phyloP scores from a whole-genome alignment of 2,888 invertebrate genomes.

The Scaptomyza polygonia region DNA sequence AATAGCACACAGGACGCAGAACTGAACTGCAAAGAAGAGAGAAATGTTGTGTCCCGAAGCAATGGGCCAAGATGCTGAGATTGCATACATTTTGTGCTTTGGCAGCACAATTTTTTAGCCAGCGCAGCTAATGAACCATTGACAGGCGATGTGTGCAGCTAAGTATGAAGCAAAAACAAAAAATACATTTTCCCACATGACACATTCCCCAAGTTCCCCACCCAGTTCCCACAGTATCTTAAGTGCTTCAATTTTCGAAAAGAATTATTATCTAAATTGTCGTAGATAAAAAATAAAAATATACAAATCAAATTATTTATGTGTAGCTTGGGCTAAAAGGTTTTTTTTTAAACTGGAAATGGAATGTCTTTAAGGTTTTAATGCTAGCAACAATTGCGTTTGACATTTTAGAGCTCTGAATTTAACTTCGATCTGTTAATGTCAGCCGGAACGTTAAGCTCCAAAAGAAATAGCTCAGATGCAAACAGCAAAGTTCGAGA shows the following conservation, averaged over 20 bases:
- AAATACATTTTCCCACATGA: constrained; percentile 1
- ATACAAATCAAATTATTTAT: neutral
- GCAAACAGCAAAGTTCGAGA: neutral
- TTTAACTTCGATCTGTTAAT: neutral
- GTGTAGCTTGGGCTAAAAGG: neutral
- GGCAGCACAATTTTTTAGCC: constrained; percentile 73
- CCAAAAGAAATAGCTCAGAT: no score
- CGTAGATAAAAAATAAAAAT: neutral
- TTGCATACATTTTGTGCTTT: constrained; percentile 75
- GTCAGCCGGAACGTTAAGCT: neutral
- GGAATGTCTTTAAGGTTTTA: neutral
- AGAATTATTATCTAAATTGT: constrained; percentile 15
- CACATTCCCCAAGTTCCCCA: neutral
- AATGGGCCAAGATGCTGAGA: constrained; percentile 60
- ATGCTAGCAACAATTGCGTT: neutral
- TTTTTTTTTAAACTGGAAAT: neutral
- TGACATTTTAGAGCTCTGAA: neutral
- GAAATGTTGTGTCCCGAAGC: constrained; percentile 40
- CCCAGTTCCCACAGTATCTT: constrained; percentile 9
- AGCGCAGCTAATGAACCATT: constrained; percentile 72
- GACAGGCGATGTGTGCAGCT: constrained; percentile 44
- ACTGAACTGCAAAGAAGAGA: constrained; percentile 23
- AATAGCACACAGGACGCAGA: constrained; percentile 13
- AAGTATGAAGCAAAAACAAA: constrained; percentile 20
- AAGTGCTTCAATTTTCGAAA: constrained; percentile 41